phyloP scores from a whole-genome alignment of 2,797 vertebrate genomes.

The Tapirus indicus region DNA sequence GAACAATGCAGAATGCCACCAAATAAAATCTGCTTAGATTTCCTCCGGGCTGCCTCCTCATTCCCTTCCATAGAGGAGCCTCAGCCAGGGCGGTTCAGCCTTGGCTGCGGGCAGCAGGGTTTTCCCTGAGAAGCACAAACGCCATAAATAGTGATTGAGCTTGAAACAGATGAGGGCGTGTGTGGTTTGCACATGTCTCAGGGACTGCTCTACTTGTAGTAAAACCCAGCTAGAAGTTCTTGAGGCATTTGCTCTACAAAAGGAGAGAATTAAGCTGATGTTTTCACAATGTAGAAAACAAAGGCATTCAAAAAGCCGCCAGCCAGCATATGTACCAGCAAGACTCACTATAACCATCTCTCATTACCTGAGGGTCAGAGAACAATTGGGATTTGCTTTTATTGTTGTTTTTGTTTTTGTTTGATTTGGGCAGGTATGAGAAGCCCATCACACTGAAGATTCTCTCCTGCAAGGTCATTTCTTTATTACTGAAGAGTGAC shows the following conservation, averaged over 20 bases:
- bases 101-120: slow-evolving; percentile 52
- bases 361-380: slow-evolving; percentile 1
- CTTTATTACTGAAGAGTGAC: slow-evolving; percentile 17
- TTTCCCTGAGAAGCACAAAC: slow-evolving; percentile 53
- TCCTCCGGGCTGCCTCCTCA: slow-evolving; percentile 54
- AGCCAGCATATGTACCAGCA: rapidly evolving
- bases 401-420: background rate
- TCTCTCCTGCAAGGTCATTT: slow-evolving; percentile 56
- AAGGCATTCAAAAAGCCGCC: background rate
- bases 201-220: background rate
- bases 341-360: background rate
- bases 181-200: background rate
- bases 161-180: slow-evolving; percentile 15
- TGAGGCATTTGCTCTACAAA: background rate
- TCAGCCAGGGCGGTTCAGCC: slow-evolving; percentile 37
- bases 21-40: slow-evolving; percentile 48
- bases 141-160: background rate
- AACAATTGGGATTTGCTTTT: background rate
- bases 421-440: slow-evolving; percentile 55
- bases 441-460: background rate
- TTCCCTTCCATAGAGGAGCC: background rate
- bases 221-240: background rate
- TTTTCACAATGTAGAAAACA: background rate
- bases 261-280: background rate
- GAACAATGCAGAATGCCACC: slow-evolving; percentile 69